Evolutionary conservation across 2,113 vertebrate genomes (phyloP).

Genomic region (Paedocypris sp.): DNA sequence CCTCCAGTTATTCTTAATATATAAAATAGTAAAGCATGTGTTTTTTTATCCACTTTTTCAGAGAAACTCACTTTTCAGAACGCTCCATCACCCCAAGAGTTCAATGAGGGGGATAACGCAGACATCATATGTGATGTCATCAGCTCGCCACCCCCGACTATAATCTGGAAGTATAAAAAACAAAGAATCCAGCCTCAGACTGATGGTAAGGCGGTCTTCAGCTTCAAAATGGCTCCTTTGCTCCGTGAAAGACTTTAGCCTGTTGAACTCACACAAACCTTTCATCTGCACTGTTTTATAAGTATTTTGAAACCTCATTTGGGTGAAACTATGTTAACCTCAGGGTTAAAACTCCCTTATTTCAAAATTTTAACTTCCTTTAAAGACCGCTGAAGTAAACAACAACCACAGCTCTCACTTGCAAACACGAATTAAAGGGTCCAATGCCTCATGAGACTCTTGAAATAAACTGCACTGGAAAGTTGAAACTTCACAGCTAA

Average conservation of each 20-base stretch:
- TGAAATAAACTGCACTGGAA: no score
- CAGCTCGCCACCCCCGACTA: constrained; percentile 79
- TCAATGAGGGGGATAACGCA: constrained; percentile 84
- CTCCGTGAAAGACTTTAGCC: no score
- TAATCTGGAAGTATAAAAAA: constrained; percentile 86
- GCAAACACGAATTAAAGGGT: constrained; percentile 42
- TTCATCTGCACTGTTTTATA: constrained; percentile 6
- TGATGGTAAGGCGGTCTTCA: constrained; percentile 77
- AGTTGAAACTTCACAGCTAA: constrained; percentile 50
- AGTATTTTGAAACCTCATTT: constrained; percentile 36
- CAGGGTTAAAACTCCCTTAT: no score
- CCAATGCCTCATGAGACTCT: constrained; percentile 48
- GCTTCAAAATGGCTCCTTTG: no score
- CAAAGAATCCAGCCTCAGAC: constrained; percentile 73
- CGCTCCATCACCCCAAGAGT: constrained; percentile 84
- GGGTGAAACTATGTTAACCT: constrained; percentile 46
- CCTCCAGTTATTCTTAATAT: no score
- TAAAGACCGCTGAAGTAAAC: constrained; percentile 34
- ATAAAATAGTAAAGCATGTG: neutral
- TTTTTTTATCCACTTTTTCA: constrained; percentile 45
- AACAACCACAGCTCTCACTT: constrained; percentile 43
- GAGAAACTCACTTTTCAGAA: constrained; percentile 91
- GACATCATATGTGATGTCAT: constrained; percentile 84
- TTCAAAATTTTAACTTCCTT: no score
- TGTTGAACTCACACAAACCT: no score